phyloP scores from a whole-genome alignment of 2,888 invertebrate species.

The Spialia ferax region DNA sequence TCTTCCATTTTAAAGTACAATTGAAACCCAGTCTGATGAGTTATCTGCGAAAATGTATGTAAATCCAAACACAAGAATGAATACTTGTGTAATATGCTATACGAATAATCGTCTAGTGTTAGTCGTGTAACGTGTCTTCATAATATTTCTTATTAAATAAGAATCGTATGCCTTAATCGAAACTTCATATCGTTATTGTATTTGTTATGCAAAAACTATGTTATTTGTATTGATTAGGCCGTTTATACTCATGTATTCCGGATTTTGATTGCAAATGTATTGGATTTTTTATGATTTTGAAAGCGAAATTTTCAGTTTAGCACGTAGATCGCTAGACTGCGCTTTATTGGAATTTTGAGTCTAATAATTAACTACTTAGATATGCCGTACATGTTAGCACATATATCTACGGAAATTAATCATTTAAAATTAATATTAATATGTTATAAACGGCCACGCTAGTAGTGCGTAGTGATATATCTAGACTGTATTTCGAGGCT shows the following conservation, averaged over 20 bases:
- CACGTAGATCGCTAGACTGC: constrained; percentile 29
- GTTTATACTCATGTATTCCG: constrained; percentile 35
- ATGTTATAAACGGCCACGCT: constrained; percentile 44
- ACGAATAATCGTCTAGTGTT: constrained; percentile 40
- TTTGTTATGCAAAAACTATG: constrained; percentile 70
- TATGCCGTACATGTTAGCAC: no score
- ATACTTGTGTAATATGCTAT: constrained; percentile 28
- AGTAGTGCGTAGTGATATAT: constrained; percentile 61
- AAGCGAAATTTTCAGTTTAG: neutral
- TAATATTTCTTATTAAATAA: constrained; percentile 83
- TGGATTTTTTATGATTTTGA: neutral
- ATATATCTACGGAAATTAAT: neutral
- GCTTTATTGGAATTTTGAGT: no score
- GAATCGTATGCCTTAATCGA: constrained; percentile 83
- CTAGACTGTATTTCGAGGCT: constrained; percentile 76
- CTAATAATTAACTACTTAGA: no score
- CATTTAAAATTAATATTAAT: no score
- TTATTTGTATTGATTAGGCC: constrained; percentile 39
- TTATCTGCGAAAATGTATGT: constrained; percentile 49
- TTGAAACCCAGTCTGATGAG: constrained; percentile 1
- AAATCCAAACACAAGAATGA: constrained; percentile 21
- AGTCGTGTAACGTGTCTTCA: constrained; percentile 52
- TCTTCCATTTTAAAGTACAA: constrained; percentile 30
- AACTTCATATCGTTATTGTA: constrained; percentile 85
- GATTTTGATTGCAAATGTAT: neutral